phyloP scores from a whole-genome alignment of 2,888 invertebrate species.

The Hartigia nigra region DNA sequence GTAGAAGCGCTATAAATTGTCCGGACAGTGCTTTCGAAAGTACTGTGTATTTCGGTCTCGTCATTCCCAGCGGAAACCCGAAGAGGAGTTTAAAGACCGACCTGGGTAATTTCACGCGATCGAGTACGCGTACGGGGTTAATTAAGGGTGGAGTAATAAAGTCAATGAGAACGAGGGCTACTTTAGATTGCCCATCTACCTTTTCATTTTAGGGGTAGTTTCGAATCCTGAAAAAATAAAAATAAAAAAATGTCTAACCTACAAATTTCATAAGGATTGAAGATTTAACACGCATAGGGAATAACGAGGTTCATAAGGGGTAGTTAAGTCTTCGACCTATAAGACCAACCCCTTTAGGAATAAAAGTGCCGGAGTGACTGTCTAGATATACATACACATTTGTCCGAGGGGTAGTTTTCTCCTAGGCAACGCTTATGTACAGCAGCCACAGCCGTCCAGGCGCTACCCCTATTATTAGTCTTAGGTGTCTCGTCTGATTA shows the following conservation, averaged over 20 bases:
- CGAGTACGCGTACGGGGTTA: not conserved
- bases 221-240: constrained; percentile 20
- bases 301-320: constrained; percentile 34
- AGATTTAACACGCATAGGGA: constrained; percentile 15
- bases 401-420: not conserved
- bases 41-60: constrained; percentile 10
- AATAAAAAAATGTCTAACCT: constrained; percentile 13
- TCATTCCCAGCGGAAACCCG: constrained; percentile 11
- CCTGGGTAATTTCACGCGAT: not conserved
- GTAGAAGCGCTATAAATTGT: not conserved
- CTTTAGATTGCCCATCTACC: not conserved
- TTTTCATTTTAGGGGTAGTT: constrained; percentile 10
- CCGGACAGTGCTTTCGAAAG: constrained; percentile 6
- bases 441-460: not conserved
- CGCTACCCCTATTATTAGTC: constrained; percentile 31
- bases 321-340: constrained; percentile 43
- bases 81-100: not conserved
- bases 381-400: not conserved
- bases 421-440: not conserved
- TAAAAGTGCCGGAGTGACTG: not conserved
- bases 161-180: not conserved
- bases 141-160: not conserved
- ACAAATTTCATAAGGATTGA: not conserved
- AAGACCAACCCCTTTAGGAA: constrained; percentile 20
- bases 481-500: constrained; percentile 37